Evolutionary conservation across 2,113 vertebrate genomes (phyloP).

Genomic region (Ptyas mucosa): DNA sequence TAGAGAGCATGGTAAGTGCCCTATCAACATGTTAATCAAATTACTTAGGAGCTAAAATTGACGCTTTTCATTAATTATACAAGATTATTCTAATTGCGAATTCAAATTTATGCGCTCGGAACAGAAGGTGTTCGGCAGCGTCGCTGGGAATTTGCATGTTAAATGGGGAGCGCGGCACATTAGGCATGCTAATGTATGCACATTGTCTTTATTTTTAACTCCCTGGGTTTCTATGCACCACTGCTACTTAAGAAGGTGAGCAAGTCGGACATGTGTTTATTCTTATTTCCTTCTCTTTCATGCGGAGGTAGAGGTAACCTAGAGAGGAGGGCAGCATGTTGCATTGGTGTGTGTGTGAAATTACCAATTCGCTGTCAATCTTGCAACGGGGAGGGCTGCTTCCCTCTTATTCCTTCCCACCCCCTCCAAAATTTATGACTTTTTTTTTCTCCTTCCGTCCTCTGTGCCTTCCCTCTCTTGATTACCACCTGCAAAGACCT

Average conservation of each 20-base stretch:
- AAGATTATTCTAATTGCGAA: conserved; percentile 96
- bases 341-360: not conserved
- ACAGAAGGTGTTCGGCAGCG: conserved; percentile 97
- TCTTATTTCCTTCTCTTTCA: conserved; percentile 7
- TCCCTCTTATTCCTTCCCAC: no score
- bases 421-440: not conserved
- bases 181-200: conserved; percentile 95
- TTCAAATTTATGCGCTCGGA: conserved; percentile 94
- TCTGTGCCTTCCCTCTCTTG: conserved; percentile 53
- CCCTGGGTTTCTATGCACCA: conserved; percentile 80
- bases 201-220: conserved; percentile 93
- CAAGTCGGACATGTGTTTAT: conserved; percentile 70
- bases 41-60: conserved; percentile 92
- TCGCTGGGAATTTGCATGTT: conserved; percentile 96
- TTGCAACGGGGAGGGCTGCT: conserved; percentile 45
- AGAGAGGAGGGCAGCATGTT: not conserved
- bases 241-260: conserved; percentile 79
- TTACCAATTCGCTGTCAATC: conserved; percentile 28
- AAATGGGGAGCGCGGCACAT: conserved; percentile 86
- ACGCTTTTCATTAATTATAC: conserved; percentile 98
- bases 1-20: conserved; percentile 82
- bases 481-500: conserved; percentile 53
- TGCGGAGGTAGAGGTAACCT: not conserved
- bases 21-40: conserved; percentile 97
- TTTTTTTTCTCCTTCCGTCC: conserved; percentile 1